Percentiles rank a stretch among this genome's conserved stretches.
Evolutionary conservation across 2,888 invertebrate species (phyloP).

Genomic region (Campoletis raptor): DNA sequence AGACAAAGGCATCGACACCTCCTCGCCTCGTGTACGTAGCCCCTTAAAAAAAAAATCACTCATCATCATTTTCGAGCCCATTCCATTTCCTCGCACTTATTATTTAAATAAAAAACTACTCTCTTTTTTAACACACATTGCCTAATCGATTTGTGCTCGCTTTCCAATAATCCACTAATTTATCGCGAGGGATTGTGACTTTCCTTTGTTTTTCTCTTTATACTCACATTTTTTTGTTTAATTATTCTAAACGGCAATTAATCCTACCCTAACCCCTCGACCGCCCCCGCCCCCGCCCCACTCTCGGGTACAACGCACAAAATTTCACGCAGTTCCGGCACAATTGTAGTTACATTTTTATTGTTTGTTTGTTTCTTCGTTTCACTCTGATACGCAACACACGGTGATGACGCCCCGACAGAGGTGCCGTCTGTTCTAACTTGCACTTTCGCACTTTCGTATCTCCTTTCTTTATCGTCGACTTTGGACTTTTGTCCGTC

Average conservation of each 20-base stretch:
- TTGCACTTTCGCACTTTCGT: neutral
- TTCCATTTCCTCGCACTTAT: constrained; percentile 46
- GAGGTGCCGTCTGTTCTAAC: neutral
- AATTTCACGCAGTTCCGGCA: constrained; percentile 15
- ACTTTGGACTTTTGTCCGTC: neutral
- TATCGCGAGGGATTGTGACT: constrained; percentile 72
- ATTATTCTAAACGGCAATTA: constrained; percentile 24
- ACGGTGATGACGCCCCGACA: neutral
- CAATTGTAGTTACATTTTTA: neutral
- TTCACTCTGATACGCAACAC: neutral
- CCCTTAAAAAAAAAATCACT: neutral
- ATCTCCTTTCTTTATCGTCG: neutral
- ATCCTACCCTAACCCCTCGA: neutral
- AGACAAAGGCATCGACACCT: neutral
- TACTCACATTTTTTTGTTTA: constrained; percentile 37
- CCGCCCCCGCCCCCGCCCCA: neutral
- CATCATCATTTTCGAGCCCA: constrained; percentile 12
- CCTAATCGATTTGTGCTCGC: constrained; percentile 76
- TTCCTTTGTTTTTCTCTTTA: constrained; percentile 49
- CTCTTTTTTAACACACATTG: constrained; percentile 69
- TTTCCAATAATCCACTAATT: constrained; percentile 76
- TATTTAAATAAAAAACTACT: constrained; percentile 20
- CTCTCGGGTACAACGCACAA: neutral
- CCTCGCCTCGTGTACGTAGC: constrained; percentile 4
- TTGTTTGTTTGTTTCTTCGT: neutral